Conservation (phyloP, 2,113 vertebrate species). For the Trichomycterus rosablanca region DNA sequence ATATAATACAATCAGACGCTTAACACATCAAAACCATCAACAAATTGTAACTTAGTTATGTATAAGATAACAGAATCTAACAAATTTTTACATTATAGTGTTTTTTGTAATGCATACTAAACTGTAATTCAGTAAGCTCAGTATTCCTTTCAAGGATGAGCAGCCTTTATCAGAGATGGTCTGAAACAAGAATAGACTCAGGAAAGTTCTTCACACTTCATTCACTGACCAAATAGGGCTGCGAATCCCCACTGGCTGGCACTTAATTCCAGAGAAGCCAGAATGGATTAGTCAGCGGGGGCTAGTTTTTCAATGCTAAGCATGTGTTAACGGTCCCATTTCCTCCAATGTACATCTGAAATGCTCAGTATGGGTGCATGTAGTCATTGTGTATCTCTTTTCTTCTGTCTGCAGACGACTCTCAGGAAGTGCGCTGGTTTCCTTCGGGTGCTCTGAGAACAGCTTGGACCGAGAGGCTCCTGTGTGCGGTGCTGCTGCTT, state of each 20-base stretch:
- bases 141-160: too few relatives aligned
- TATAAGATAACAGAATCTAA: too few relatives aligned
- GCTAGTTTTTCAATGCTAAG: constrained; percentile 30
- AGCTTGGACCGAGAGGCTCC: background rate
- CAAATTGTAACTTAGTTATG: too few relatives aligned
- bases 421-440: constrained; percentile 51
- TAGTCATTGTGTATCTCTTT: background rate
- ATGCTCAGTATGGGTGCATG: background rate
- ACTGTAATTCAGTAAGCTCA: too few relatives aligned
- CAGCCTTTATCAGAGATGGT: constrained; percentile 13
- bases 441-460: constrained; percentile 29
- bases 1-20: too few relatives aligned
- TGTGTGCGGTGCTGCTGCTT: constrained; percentile 34
- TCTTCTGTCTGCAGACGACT: constrained; percentile 44
- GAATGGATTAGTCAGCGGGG: constrained; percentile 36
- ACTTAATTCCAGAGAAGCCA: constrained; percentile 15
- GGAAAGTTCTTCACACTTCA: constrained; percentile 41
- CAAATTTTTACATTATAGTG: too few relatives aligned
- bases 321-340: constrained; percentile 33
- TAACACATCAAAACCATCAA: too few relatives aligned
- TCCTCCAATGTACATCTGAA: constrained; percentile 16
- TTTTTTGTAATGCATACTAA: too few relatives aligned
- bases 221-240: constrained; percentile 35
- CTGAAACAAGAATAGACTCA: constrained; percentile 23
- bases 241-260: constrained; percentile 38